These are phyloP conservation scores for Zaprionus vittiger DNA, from an alignment of 1,140 invertebrate genomes.

Conservation along the genomic window DNA sequence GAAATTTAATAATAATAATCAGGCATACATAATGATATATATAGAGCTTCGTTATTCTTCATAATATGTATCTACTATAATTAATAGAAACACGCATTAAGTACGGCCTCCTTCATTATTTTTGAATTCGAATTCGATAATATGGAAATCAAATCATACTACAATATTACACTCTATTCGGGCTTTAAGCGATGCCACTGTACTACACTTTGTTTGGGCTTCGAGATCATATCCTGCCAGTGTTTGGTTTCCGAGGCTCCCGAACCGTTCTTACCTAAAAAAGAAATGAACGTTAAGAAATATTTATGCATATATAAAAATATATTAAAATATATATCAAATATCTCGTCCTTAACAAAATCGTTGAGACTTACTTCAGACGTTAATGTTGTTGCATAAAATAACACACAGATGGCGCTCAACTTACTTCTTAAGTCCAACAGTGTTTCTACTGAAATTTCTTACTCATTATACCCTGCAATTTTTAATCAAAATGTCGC, in stretches of 20 bases:
- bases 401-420: no score
- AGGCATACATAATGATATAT: conserved; percentile 30
- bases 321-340: no score
- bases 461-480: no score
- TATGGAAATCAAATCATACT: conserved; percentile 20
- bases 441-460: no score
- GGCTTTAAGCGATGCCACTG: conserved; percentile 96
- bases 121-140: conserved; percentile 24
- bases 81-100: not conserved
- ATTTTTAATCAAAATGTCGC: no score
- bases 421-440: no score
- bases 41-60: not conserved
- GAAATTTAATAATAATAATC: conserved; percentile 8
- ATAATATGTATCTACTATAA: conserved; percentile 3
- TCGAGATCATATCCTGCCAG: conserved; percentile 98
- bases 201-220: conserved; percentile 95
- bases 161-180: conserved; percentile 87
- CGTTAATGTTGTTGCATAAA: no score
- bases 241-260: conserved; percentile 96
- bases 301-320: no score
- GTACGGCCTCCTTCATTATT: not conserved
- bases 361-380: no score
- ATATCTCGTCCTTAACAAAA: no score
- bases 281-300: not conserved
- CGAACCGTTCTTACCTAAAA: conserved; percentile 93